Base-by-base conservation (phyloP, 2,888 invertebrate genomes). In the Agrochola lota region DNA sequence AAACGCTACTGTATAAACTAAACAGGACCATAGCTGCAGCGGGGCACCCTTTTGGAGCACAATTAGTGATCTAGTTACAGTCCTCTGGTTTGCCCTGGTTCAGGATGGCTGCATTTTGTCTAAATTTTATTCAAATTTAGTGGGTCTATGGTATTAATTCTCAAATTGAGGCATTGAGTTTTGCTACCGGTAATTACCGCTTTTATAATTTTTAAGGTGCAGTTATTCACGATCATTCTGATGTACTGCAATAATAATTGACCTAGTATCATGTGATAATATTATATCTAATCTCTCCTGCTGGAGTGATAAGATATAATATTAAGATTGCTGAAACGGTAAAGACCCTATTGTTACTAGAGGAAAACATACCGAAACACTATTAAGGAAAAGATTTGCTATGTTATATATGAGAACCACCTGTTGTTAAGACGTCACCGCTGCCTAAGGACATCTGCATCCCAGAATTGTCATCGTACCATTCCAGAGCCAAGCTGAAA, bases 131-230 rank as follows among this genome's bases (percentile, higher is more conserved):
- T 20, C 30, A 30, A 7, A 60, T 60, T 60, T 26, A 30, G 30
- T 30, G 1, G 23, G 7, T 23, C 9, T 63, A 23, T 23, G 7
- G 7, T 12, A 9, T 40, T 67, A 4, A 5, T 49, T 49, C 12
- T 49, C 8, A 49, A 23, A 23, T 30, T 8, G 23, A 30, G 3
- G 49, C 15, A 30, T 52, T 30, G 15, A 30, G 23, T 30, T 23
- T 30, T 23, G 30, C 17, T 57, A 70, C 30, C 17, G 4, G 17
- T 23, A 43, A 55, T 12, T 30, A 8, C 5, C 8, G 12, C 71
- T n/a, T 26, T 35, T 35, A n/a, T 59, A 20, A 12, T 20, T 59
- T 35, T 60, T 26, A 20, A 74, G 52, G 74, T 74, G 74, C 74
- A 63, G 63, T 74, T 46, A 55, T 15, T 63, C 55, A 74, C 15